These are phyloP conservation scores for Balearica regulorum DNA, from an alignment of 2,797 vertebrate genomes.

Conservation along the genomic window DNA sequence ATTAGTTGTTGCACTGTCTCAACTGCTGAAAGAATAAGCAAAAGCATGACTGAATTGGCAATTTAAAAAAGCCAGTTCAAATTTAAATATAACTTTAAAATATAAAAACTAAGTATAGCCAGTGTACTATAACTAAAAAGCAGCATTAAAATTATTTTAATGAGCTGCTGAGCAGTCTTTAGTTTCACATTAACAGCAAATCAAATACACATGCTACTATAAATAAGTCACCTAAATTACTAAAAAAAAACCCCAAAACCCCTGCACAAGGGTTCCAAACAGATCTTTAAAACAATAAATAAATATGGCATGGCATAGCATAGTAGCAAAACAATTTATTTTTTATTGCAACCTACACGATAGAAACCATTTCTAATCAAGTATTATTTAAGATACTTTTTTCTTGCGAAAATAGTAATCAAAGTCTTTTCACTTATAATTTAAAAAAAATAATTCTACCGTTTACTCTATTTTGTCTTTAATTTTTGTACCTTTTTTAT, in stretches of 20 bases:
- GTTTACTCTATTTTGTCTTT: not conserved
- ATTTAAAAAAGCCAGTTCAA: not conserved
- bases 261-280: not conserved
- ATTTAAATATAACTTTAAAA: not conserved
- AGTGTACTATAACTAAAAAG: not conserved
- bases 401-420: not conserved
- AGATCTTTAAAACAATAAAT: not conserved
- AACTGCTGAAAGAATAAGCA: not conserved
- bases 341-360: not conserved
- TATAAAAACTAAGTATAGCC: not conserved
- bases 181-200: not conserved
- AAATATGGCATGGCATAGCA: not conserved
- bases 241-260: not conserved
- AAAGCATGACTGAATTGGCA: not conserved
- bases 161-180: not conserved
- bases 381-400: not conserved
- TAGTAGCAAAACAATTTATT: not conserved
- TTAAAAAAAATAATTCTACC: not conserved
- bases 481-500: not conserved
- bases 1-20: not conserved
- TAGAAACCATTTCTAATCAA: not conserved
- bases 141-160: not conserved
- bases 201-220: not conserved
- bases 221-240: not conserved
- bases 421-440: not conserved